A percentile compares a stretch with the other conserved stretches of the same genome.
Evolutionary conservation across 37 sponge, comb jelly and placozoan genomes (phyloP).

Genomic region (Halisarca cf. caerulea): DNA sequence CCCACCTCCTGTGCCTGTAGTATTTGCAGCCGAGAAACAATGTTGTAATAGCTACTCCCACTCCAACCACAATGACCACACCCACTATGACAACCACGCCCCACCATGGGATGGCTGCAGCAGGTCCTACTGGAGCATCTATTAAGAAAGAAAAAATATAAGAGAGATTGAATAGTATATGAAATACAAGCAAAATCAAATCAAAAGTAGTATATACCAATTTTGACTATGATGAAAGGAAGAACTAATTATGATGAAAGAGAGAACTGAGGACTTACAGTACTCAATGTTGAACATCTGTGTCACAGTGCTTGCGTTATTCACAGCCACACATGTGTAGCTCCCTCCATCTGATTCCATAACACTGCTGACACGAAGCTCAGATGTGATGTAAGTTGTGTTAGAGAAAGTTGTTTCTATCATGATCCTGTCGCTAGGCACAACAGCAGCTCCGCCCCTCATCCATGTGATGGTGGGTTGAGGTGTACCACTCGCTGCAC

Average conservation of each 20-base stretch:
- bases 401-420: not conserved
- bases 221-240: no score
- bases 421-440: not conserved
- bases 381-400: not conserved
- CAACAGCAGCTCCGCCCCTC: not conserved
- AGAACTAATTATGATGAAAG: no score
- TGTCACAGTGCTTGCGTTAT: not conserved
- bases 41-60: no score
- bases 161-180: no score
- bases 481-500: conserved; percentile 21
- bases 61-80: conserved; percentile 26
- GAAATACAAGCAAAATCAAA: no score
- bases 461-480: conserved; percentile 20
- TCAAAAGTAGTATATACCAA: no score
- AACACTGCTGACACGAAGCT: not conserved
- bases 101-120: not conserved
- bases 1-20: no score
- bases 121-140: not conserved
- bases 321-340: not conserved
- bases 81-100: conserved; percentile 28
- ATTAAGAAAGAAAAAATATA: no score
- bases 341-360: not conserved
- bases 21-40: no score
- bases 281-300: not conserved
- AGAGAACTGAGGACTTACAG: not conserved